Evolutionary conservation across 1,140 invertebrate species (phyloP).

Genomic region (Neodiprion lecontei): DNA sequence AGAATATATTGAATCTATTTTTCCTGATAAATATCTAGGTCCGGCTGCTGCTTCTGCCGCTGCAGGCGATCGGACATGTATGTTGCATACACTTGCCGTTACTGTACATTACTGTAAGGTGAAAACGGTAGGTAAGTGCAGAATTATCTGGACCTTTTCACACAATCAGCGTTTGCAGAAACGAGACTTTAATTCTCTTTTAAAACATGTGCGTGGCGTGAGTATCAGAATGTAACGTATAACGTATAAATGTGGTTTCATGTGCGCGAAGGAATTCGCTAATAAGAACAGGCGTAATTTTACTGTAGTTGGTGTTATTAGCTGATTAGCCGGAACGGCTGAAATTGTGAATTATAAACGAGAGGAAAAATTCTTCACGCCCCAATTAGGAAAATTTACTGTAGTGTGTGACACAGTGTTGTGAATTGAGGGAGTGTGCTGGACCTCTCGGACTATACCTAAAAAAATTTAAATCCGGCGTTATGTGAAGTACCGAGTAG

Average conservation of each 20-base stretch:
- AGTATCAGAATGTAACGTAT: background rate
- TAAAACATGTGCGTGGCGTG: background rate
- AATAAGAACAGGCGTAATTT: background rate
- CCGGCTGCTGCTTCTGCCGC: background rate
- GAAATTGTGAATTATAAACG: background rate
- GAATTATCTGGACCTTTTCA: too few relatives aligned
- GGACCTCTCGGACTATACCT: too few relatives aligned
- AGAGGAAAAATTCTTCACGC: background rate
- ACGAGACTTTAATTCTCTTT: too few relatives aligned
- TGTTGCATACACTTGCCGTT: too few relatives aligned
- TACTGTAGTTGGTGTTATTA: background rate
- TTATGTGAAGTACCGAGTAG: background rate
- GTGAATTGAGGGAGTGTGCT: background rate
- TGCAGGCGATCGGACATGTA: background rate
- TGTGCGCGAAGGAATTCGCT: background rate
- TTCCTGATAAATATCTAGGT: conserved; percentile 5
- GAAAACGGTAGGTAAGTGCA: too few relatives aligned
- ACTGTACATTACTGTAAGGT: too few relatives aligned
- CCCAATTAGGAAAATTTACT: background rate
- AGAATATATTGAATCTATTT: conserved; percentile 4
- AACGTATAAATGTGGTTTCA: background rate
- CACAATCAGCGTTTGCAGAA: too few relatives aligned
- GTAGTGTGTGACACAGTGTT: background rate
- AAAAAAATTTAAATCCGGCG: too few relatives aligned
- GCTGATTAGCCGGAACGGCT: background rate